Evolutionary conservation across 2,888 invertebrate genomes (phyloP), one percentile per base, ranked within the genome.

Genomic region (Agapostemon virescens): DNA sequence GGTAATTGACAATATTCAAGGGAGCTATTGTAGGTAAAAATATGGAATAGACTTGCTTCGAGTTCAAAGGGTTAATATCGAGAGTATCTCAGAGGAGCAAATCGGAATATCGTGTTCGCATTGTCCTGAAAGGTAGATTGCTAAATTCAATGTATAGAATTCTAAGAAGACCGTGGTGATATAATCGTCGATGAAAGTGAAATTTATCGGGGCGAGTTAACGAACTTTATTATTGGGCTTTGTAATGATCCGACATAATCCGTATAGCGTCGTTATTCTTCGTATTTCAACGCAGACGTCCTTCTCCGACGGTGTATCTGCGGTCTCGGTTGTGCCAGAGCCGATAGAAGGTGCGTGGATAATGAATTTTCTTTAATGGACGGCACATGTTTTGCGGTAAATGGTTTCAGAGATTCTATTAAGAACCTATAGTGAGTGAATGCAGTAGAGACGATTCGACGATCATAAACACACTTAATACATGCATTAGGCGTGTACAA

Each of bases 291-390:
- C 52, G 26, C n/a, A 55, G 52, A 4, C 23, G 5, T 55, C 52
- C 26, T 55, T 6, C 13, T 26, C 52, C 15, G 23, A 23, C 30
- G 30, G 30, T 58, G 6, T 17, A 7, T 26, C 17, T 30, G 26
- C 13, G 58, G 17, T 58, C 58, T 30, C 58, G 15, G 20, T 6
- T 15, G 58, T 7, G 6, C 17, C 58, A 6, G 26, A 7, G 30
- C 58, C 6, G 30, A 6, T 7, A 17, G 26, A 58, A 58, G 30
- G 30, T 58, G 30, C 30, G 58, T 20, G 58, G 26, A 33, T 58
- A 58, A 33, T 58, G 58, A 58, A 58, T 58, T 30, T 58, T 30
- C 58, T 58, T 58, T 58, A 58, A 58, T 33, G 30, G 30, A 58
- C 20, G 9, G 9, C 30, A 58, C 58, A 30, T 58, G 30, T 58